phyloP scores from a whole-genome alignment of 2,113 vertebrate species.

The Mungos mungo region DNA sequence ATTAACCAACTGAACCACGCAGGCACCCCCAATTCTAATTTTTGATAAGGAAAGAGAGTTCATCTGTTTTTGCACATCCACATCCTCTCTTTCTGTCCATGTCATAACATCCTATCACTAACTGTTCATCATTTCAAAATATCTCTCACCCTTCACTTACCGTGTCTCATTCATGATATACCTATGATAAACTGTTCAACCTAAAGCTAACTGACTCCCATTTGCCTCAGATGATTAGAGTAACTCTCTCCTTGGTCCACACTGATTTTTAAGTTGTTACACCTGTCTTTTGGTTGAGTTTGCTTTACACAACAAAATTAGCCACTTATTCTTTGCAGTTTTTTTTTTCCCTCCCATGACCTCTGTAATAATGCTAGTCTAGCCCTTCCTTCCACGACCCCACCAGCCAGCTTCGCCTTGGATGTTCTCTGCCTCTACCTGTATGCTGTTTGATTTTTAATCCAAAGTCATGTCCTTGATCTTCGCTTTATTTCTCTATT shows the following conservation, averaged over 20 bases:
- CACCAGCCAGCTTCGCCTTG: not conserved
- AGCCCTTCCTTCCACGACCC: rapidly evolving
- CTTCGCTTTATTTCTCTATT: not conserved
- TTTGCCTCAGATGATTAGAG: not conserved
- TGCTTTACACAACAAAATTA: not conserved
- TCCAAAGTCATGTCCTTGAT: not conserved
- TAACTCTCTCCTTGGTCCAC: not conserved
- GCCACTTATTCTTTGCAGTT: not conserved
- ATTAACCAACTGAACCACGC: not conserved
- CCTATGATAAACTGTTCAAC: not conserved
- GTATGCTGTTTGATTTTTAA: not conserved
- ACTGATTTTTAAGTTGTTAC: not conserved
- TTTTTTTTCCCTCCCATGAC: not conserved
- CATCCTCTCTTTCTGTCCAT: not conserved
- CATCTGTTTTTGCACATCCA: not conserved
- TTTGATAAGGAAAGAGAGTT: not conserved
- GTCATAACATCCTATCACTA: not conserved
- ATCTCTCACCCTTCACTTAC: not conserved
- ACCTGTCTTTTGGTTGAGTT: not conserved
- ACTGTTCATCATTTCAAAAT: not conserved
- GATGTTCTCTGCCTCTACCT: not conserved
- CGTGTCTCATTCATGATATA: not conserved
- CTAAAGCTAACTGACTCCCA: not conserved
- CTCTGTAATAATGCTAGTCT: too few species aligned
- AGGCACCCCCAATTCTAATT: not conserved